phyloP scores from a whole-genome alignment of 2,888 invertebrate species.

The Theristus sp. region DNA sequence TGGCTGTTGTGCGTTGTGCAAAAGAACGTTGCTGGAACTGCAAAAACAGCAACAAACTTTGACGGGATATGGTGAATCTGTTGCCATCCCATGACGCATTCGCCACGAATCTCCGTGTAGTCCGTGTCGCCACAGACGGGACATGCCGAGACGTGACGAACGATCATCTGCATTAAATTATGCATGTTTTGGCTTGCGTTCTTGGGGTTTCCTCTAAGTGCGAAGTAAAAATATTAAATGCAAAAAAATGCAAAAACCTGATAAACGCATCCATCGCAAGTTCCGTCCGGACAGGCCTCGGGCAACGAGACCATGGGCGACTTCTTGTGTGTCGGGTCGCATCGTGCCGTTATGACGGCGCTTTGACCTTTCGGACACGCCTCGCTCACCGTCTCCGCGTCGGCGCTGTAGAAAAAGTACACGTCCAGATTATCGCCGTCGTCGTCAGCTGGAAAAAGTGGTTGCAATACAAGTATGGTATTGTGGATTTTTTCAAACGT shows the following conservation, averaged over 20 bases:
- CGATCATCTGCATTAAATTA: no score
- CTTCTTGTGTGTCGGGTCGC: constrained; percentile 28
- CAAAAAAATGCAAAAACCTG: no score
- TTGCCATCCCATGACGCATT: constrained; percentile 37
- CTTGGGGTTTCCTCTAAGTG: no score
- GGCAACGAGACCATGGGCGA: constrained; percentile 14
- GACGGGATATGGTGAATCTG: constrained; percentile 34
- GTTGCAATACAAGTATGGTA: no score
- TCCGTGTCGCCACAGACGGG: constrained; percentile 35
- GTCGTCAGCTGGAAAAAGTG: no score
- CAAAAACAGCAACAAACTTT: no score
- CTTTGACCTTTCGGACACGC: constrained; percentile 38
- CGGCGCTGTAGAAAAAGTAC: constrained; percentile 18
- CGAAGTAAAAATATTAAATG: no score
- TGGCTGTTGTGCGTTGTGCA: no score
- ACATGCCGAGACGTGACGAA: constrained; percentile 32
- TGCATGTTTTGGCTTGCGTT: no score
- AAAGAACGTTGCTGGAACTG: no score
- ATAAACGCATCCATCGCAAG: constrained; percentile 42
- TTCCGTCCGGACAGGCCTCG: constrained; percentile 30
- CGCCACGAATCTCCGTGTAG: constrained; percentile 34
- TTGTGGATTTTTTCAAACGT: no score
- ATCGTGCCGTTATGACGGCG: constrained; percentile 39
- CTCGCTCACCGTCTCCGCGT: constrained; percentile 14
- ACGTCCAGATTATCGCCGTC: no score